These are phyloP conservation scores for Heloderma charlesbogerti DNA, from an alignment of 2,113 vertebrate genomes.

Conservation along the genomic window DNA sequence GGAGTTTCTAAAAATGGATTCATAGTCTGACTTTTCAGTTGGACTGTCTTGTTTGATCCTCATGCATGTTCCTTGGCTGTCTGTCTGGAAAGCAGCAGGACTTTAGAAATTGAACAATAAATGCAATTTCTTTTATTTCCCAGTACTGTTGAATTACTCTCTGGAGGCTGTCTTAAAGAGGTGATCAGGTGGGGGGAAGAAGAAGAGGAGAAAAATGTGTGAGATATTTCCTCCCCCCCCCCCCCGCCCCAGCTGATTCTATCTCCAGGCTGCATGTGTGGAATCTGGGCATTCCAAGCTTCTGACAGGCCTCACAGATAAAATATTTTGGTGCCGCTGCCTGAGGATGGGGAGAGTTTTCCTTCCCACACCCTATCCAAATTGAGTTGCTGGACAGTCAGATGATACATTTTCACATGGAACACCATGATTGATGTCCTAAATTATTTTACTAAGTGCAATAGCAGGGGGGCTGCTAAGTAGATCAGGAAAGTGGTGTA, in stretches of 20 bases:
- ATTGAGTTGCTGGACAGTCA: neutral
- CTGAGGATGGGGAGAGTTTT: neutral
- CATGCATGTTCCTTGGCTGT: neutral
- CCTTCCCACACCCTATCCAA: neutral
- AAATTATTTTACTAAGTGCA: too few relatives aligned
- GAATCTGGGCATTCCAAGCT: neutral
- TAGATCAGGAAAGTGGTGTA: neutral
- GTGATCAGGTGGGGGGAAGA: neutral
- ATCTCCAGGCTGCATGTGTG: neutral
- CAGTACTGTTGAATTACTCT: constrained; percentile 61
- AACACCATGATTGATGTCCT: neutral
- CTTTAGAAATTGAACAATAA: constrained; percentile 56
- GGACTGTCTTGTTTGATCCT: neutral
- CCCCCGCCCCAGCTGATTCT: neutral
- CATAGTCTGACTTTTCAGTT: neutral
- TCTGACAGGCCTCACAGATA: neutral
- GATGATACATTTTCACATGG: neutral
- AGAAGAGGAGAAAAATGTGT: neutral
- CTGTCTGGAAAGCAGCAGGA: constrained; percentile 50
- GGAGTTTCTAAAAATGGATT: accelerated
- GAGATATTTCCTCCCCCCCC: neutral
- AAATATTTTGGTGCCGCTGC: neutral
- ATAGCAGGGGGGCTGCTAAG: too few relatives aligned
- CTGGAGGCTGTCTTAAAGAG: constrained; percentile 28
- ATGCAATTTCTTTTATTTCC: constrained; percentile 52